Evolutionary conservation across 2,888 invertebrate genomes (phyloP), one percentile per base, ranked within the genome.

Genomic region (Dolichopus griseipennis): DNA sequence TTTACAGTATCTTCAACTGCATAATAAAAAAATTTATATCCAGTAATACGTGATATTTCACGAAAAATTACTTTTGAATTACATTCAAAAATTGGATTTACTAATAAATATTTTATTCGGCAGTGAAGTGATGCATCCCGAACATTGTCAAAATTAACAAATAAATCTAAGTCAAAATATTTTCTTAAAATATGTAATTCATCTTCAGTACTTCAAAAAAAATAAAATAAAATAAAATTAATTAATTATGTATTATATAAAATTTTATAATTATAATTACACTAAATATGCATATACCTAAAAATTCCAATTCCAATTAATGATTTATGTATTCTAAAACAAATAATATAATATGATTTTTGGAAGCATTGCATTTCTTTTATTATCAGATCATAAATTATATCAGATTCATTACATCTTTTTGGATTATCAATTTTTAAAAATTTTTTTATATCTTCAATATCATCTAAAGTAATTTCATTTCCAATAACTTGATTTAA

Each of bases 21-120:
- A 75, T 84, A 83, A 71, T 79, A 84, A 5, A 85, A 73, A 27
- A 80, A 76, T 5, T 77, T 76, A 70, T 78, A 81, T 15, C 79
- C 78, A 66, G 78, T 78, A 22, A 83, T 72, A 9, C 84, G 76
- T 76, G 84, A 82, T 7, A 86, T 73, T 75, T 88, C 87, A 68
- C 81, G 76, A 69, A 85, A 74, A 68, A 86, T 83, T 69, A 77
- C 82, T 64, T 33, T 33, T 64, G 64, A 64, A n/a, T 64, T 34
- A 8, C 34, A 37, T n/a, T 64, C 64, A 73, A 85, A 85, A 20
- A 84, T 78, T 15, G 85, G 84, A 69, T 81, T 82, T 34, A 85
- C 67, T 6, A 81, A 72, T 18, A 72, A 70, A 63, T 71, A 69
- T 33, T 69, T 66, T 5, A 72, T 52, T 9, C 67, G 22, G 37